Evolutionary conservation across 2,797 vertebrate species (phyloP).

Genomic region (Heterohyrax brucei): DNA sequence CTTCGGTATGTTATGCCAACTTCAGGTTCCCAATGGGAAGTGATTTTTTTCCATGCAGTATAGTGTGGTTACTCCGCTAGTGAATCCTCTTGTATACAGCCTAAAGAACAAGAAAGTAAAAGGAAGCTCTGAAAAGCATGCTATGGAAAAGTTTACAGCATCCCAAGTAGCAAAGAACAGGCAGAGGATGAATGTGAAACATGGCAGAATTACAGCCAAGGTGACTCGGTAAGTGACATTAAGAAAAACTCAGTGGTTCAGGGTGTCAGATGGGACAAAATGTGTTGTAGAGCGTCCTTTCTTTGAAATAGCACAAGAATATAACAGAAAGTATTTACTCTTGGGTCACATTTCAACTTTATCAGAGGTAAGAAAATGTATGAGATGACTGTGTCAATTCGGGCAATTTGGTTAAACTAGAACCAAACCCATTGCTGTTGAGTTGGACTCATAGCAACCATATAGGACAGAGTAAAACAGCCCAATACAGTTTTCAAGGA

Average conservation of each 20-base stretch:
- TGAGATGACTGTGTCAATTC: background rate
- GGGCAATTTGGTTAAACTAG: background rate
- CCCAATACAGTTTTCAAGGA: no score
- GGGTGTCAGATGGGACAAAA: background rate
- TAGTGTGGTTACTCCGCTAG: slow-evolving; percentile 23
- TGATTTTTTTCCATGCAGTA: slow-evolving; percentile 34
- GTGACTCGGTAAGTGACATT: background rate
- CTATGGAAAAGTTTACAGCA: background rate
- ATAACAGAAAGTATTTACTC: background rate
- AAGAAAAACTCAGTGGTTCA: background rate
- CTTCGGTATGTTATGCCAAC: background rate
- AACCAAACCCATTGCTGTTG: no score
- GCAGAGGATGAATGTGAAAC: background rate
- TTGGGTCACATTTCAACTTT: slow-evolving; percentile 20
- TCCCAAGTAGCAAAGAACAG: background rate
- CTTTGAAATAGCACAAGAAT: background rate
- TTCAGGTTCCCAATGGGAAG: background rate
- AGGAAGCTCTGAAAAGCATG: background rate
- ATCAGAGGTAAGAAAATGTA: background rate
- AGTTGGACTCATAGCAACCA: no score
- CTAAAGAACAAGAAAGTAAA: slow-evolving; percentile 55
- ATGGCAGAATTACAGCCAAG: background rate
- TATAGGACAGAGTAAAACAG: no score
- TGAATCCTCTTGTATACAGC: slow-evolving; percentile 39
- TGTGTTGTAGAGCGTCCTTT: background rate